phyloP scores from a whole-genome alignment of 2,888 invertebrate species.

The Apocheima hispidaria region DNA sequence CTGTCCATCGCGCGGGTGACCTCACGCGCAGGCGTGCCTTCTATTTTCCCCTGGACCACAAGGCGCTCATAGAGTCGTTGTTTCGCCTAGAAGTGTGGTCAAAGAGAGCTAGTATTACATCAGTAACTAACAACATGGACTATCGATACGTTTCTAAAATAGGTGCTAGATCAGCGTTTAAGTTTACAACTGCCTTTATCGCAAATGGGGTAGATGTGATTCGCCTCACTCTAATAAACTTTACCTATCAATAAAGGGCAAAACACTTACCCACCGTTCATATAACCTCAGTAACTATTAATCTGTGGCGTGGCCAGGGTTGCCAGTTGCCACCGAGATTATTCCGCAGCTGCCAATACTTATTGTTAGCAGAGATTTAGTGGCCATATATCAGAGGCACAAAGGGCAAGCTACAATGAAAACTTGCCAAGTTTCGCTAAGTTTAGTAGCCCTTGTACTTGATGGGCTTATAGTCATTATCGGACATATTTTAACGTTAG shows the following conservation, averaged over 20 bases:
- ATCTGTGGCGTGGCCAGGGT: conserved; percentile 27
- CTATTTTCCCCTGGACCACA: too few species aligned
- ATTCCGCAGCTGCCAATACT: conserved; percentile 43
- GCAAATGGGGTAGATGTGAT: too few species aligned
- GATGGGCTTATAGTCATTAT: conserved; percentile 33
- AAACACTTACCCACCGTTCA: conserved; percentile 20
- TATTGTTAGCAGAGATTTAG: conserved; percentile 63
- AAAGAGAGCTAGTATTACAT: too few species aligned
- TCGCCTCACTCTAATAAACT: conserved; percentile 9
- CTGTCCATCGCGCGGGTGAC: too few species aligned
- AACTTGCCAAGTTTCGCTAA: conserved; percentile 44
- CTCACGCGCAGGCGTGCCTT: too few species aligned
- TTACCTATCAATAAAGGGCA: conserved; percentile 23
- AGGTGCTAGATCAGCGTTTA: not conserved
- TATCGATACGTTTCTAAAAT: too few species aligned
- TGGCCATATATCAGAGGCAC: conserved; percentile 64
- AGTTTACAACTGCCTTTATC: conserved; percentile 2
- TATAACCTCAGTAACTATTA: conserved; percentile 28
- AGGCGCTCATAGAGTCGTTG: too few species aligned
- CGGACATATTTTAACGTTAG: conserved; percentile 17
- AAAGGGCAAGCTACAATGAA: conserved; percentile 53
- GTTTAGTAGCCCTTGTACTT: conserved; percentile 39
- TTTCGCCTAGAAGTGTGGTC: too few species aligned
- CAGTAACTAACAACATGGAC: too few species aligned
- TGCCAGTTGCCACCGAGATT: conserved; percentile 32